Evolutionary conservation across 2,113 vertebrate species (phyloP), one percentile per base, ranked within the genome.

Genomic region (Sinocyclocheilus anophthalmus): DNA sequence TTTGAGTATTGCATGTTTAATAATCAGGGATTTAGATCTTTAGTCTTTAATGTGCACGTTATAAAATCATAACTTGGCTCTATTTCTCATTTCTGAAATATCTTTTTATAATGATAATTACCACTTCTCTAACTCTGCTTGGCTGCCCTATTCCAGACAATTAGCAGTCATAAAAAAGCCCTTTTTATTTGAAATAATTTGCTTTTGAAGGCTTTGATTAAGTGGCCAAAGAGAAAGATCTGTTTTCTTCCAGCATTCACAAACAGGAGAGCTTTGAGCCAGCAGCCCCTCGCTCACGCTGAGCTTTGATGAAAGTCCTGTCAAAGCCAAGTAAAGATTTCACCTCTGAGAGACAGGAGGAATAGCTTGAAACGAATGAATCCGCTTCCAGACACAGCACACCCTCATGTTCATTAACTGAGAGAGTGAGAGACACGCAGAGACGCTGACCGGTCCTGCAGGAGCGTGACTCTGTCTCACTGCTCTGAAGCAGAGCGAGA

Each of bases 281-380:
- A 84, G 85, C 86, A 76, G 87, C 85, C 45, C 76, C 61, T 73
- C 72, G 87, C 86, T 91, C 85, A 75, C 84, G 86, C 79, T 50
- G 70, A 77, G 84, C 89, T 90, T 75, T 92, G 88, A 93, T 91
- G 83, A 90, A 90, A 88, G 83, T 88, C 76, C 84, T 89, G 78
- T 91, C 89, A 91, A 87, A 88, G 85, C 89, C 72, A 79, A 80
- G 87, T 88, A 86, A 87, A 88, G 89, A 85, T 90, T 81, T 90
- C 59, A 87, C 88, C 80, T 87, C 83, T 76, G 73, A 76, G n/a
- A 76, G 59, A 57, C 63, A 82, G 77, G 42, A 83, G 87, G 73
- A 85, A 91, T 79, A 37, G 81, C 37, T 86, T 87, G 85, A 84
- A 83, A 88, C 75, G 75, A 83, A 91, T 92, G 57, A 78, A 86